phyloP scores from a whole-genome alignment of 2,888 invertebrate species.

The Ptycholaimellus sp. region DNA sequence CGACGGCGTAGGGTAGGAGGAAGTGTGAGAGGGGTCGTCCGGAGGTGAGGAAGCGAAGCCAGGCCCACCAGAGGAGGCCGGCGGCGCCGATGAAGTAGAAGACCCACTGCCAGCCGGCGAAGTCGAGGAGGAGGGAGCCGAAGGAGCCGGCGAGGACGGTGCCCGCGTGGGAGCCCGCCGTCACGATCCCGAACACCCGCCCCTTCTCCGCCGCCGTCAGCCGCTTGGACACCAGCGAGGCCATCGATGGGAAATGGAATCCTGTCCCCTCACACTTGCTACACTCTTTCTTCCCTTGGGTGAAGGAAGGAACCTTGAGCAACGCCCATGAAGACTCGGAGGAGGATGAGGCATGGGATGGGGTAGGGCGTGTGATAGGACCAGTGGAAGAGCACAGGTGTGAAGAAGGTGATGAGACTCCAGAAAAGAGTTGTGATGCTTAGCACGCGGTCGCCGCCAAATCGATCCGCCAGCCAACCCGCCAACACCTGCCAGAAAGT shows the following conservation, averaged over 20 bases:
- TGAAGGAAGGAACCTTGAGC: constrained; percentile 39
- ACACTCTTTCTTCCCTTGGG: no score
- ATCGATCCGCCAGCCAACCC: constrained; percentile 31
- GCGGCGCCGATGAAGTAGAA: constrained; percentile 41
- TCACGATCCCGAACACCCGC: constrained; percentile 42
- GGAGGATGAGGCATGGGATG: constrained; percentile 36
- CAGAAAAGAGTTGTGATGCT: constrained; percentile 36
- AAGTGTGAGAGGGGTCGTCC: no score
- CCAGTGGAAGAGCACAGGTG: constrained; percentile 11
- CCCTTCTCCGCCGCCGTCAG: constrained; percentile 41
- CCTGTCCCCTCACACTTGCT: no score
- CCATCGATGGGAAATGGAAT: constrained; percentile 45
- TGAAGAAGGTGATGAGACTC: constrained; percentile 18
- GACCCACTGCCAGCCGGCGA: constrained; percentile 41
- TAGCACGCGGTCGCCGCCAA: constrained; percentile 42
- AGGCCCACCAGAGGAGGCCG: no score
- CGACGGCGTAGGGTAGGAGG: background rate
- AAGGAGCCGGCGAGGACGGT: constrained; percentile 42
- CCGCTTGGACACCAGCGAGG: constrained; percentile 42
- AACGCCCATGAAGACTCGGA: constrained; percentile 41
- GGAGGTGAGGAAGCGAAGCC: no score
- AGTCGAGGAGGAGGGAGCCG: constrained; percentile 42
- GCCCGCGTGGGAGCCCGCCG: constrained; percentile 37
- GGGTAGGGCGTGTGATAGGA: constrained; percentile 20
- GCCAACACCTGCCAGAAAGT: no score